Conservation (phyloP, 1,140 invertebrate genomes). For the Brachionus manjavacas region DNA sequence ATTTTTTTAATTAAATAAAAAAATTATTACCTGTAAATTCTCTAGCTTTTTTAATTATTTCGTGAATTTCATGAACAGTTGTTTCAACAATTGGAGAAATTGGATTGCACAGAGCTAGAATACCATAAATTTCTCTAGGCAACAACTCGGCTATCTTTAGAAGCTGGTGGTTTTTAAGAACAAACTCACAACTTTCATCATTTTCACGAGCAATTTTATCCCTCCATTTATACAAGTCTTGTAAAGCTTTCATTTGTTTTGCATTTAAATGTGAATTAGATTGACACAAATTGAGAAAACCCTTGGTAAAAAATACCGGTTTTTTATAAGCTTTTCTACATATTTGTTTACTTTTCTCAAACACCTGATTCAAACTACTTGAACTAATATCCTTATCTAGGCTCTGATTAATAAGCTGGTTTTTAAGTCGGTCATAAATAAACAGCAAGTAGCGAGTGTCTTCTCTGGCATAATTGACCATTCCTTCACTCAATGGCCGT, state of each 20-base stretch:
- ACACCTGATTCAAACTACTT: constrained; percentile 68
- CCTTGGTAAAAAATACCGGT: constrained; percentile 67
- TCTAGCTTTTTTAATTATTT: constrained; percentile 70
- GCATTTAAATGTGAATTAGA: constrained; percentile 33
- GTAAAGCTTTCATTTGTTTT: constrained; percentile 73
- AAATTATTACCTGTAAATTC: constrained; percentile 59
- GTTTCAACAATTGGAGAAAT: constrained; percentile 78
- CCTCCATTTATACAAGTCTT: constrained; percentile 79
- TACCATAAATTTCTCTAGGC: constrained; percentile 85
- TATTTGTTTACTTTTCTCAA: constrained; percentile 67
- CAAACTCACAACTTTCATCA: constrained; percentile 83
- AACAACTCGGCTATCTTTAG: constrained; percentile 80
- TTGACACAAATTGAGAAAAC: constrained; percentile 57
- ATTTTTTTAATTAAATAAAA: no score
- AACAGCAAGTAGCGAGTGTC: constrained; percentile 94
- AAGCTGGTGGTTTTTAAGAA: constrained; percentile 91
- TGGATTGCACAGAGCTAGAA: constrained; percentile 86
- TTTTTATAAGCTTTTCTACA: constrained; percentile 73
- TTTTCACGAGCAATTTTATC: constrained; percentile 75
- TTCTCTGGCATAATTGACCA: constrained; percentile 80
- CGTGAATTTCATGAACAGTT: constrained; percentile 70
- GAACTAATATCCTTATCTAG: constrained; percentile 59
- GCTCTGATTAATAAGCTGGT: constrained; percentile 69
- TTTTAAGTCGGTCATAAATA: constrained; percentile 76
- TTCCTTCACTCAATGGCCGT: constrained; percentile 75